phyloP scores from a whole-genome alignment of 2,113 vertebrate genomes.

The Ia io region DNA sequence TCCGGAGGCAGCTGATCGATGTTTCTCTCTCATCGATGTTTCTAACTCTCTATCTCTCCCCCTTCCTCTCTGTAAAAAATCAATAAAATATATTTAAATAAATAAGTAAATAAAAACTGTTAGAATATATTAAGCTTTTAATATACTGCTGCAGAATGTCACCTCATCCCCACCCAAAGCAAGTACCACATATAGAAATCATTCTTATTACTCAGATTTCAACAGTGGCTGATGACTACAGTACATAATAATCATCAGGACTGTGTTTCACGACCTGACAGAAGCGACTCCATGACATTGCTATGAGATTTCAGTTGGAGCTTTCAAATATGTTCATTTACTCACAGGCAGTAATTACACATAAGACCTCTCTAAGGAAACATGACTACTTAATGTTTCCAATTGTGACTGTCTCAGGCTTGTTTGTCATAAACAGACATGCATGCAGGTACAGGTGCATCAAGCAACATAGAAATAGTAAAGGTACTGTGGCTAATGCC shows the following conservation, averaged over 20 bases:
- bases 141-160: no score
- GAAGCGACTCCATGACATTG: background rate
- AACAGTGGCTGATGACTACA: background rate
- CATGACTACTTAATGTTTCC: background rate
- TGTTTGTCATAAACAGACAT: background rate
- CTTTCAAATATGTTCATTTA: background rate
- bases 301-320: background rate
- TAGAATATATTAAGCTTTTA: background rate
- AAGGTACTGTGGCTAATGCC: background rate
- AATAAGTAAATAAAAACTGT: background rate
- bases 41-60: no score
- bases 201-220: background rate
- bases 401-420: background rate
- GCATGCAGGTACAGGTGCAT: rapidly evolving
- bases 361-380: background rate
- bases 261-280: background rate
- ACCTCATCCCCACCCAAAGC: background rate
- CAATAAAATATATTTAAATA: no score
- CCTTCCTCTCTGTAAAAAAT: no score
- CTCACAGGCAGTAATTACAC: background rate
- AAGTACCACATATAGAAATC: background rate
- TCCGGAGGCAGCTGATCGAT: no score
- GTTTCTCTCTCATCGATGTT: no score
- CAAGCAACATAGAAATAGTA: background rate
- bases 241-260: background rate